A percentile compares a stretch with the other conserved stretches of the same genome.
phyloP scores from a whole-genome alignment of 2,113 vertebrate species.

The Lethenteron camtschaticum region DNA sequence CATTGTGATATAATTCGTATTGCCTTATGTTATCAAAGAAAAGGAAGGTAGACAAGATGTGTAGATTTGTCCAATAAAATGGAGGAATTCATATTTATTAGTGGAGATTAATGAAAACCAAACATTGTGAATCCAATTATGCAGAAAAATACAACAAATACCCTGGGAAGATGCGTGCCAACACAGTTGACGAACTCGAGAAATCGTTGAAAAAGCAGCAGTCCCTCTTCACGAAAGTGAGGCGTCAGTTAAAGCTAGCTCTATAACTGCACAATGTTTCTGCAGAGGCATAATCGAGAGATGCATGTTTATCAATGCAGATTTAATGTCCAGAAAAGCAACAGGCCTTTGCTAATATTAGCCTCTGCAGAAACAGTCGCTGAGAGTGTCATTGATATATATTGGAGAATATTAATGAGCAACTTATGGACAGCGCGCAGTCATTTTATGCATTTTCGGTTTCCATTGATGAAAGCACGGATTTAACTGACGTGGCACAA shows the following conservation, averaged over 20 bases:
- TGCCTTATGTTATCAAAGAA: not conserved
- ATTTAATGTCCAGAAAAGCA: not conserved
- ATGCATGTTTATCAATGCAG: not conserved
- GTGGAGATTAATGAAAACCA: not conserved
- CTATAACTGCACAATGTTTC: not conserved
- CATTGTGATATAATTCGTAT: no score
- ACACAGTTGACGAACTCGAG: not conserved
- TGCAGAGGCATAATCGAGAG: no score
- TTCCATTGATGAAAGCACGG: constrained; percentile 9
- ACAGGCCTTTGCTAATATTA: constrained; percentile 10
- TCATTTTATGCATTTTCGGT: constrained; percentile 12
- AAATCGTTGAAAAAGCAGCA: constrained; percentile 1
- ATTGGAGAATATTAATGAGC: constrained; percentile 7
- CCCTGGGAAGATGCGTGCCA: not conserved
- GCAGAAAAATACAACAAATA: not conserved
- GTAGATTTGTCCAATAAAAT: not conserved
- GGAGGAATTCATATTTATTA: not conserved
- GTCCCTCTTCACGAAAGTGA: not conserved
- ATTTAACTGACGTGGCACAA: constrained; percentile 8
- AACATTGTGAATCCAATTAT: not conserved
- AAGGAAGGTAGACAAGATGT: not conserved
- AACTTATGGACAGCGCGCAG: constrained; percentile 4
- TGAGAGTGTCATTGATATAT: not conserved
- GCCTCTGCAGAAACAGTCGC: constrained; percentile 10
- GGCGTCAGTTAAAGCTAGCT: constrained; percentile 1